phyloP scores from a whole-genome alignment of 2,113 vertebrate genomes.

The Furnarius figulus region DNA sequence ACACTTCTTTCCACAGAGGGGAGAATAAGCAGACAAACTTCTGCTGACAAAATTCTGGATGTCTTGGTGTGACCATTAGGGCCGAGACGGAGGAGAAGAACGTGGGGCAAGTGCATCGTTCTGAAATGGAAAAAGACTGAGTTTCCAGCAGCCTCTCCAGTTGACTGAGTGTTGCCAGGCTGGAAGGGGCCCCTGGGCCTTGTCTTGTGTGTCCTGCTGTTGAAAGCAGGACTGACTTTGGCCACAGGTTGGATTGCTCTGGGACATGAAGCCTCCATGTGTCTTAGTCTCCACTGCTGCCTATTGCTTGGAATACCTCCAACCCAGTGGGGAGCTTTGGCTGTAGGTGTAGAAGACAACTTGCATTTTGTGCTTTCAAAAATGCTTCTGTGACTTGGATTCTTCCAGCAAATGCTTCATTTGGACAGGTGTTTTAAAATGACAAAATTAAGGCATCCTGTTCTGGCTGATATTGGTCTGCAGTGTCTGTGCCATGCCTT shows the following conservation, averaged over 20 bases:
- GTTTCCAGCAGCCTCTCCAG: neutral
- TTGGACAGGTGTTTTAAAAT: neutral
- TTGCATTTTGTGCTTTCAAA: neutral
- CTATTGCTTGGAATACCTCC: neutral
- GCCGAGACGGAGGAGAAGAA: neutral
- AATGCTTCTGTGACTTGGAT: neutral
- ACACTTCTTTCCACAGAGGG: no score
- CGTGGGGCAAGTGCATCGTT: neutral
- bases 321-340: neutral
- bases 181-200: neutral
- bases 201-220: neutral
- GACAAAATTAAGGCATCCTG: neutral
- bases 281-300: neutral
- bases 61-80: no score
- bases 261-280: accelerated
- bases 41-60: neutral
- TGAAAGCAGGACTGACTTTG: neutral
- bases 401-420: neutral
- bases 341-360: neutral
- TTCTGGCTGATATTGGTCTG: neutral
- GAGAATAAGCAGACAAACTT: neutral
- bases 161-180: neutral
- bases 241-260: neutral
- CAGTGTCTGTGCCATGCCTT: neutral
- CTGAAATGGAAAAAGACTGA: neutral